Conservation (phyloP, 1,140 invertebrate species). For the Dendroctonus valens region DNA sequence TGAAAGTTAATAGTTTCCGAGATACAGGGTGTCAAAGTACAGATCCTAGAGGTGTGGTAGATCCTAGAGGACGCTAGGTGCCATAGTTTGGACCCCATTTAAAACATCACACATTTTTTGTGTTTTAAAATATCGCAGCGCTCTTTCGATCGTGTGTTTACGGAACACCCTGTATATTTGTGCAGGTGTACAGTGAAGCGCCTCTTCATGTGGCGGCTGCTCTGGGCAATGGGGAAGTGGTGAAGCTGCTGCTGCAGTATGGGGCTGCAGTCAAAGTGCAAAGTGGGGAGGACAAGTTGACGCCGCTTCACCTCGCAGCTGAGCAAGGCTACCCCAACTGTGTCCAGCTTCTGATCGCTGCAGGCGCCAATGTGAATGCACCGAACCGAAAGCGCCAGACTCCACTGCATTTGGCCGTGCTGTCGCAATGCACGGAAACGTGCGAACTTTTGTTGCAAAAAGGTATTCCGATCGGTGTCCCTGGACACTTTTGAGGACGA, state of each 20-base stretch:
- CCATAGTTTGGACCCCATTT: no score
- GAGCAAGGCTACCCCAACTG: conserved; percentile 77
- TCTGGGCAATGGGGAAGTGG: conserved; percentile 65
- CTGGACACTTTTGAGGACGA: neutral
- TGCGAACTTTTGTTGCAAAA: conserved; percentile 64
- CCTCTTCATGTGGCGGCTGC: conserved; percentile 79
- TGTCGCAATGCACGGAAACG: conserved; percentile 72
- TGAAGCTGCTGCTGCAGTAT: conserved; percentile 66
- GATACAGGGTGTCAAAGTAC: no score
- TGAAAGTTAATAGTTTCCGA: no score
- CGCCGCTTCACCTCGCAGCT: conserved; percentile 78
- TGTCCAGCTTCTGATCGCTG: conserved; percentile 66
- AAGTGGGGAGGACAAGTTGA: conserved; percentile 64
- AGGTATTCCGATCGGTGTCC: conserved; percentile 28
- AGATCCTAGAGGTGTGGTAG: no score
- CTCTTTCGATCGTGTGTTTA: no score
- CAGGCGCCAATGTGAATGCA: conserved; percentile 66
- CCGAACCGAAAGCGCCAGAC: conserved; percentile 72
- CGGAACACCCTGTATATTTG: no score
- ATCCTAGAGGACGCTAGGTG: no score
- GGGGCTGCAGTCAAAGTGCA: conserved; percentile 76
- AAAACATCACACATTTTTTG: no score
- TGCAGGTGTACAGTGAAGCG: conserved; percentile 77
- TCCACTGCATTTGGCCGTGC: conserved; percentile 72
- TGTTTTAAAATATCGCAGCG: no score